A percentile compares a stretch with the other conserved stretches of the same genome.
Evolutionary conservation across 2,797 vertebrate species (phyloP).

Genomic region (Tadarida brasiliensis): DNA sequence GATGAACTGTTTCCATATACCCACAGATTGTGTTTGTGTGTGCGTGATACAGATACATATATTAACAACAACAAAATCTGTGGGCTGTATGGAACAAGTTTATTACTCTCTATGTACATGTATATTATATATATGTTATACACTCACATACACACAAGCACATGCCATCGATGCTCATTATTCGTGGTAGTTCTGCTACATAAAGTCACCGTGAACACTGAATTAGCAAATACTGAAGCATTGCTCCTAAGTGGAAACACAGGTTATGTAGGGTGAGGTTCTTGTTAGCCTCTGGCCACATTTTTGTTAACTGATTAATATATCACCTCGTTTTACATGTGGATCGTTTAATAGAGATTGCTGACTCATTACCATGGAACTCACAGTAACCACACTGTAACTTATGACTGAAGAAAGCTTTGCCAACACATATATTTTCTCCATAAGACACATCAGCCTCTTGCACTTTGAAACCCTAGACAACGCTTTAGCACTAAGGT

Average conservation of each 20-base stretch:
- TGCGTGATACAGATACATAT: not conserved
- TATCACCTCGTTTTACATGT: no score
- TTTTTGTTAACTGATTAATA: no score
- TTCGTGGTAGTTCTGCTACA: not conserved
- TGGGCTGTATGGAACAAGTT: not conserved
- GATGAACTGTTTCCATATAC: not conserved
- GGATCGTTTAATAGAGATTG: no score
- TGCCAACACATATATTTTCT: no score
- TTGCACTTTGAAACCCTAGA: no score
- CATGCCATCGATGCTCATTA: not conserved
- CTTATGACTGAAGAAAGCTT: no score
- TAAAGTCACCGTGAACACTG: not conserved
- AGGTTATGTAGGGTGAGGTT: no score
- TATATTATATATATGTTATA: not conserved
- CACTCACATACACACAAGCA: not conserved
- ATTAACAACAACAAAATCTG: not conserved
- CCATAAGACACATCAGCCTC: no score
- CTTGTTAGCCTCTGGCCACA: no score
- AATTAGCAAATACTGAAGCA: not conserved
- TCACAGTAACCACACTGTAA: no score
- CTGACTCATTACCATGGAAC: no score
- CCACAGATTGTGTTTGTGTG: not conserved
- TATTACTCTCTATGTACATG: not conserved
- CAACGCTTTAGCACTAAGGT: no score
- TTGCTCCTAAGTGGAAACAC: not conserved